Base-by-base conservation (phyloP, 2,113 vertebrate species). In the Chaenocephalus aceratus region DNA sequence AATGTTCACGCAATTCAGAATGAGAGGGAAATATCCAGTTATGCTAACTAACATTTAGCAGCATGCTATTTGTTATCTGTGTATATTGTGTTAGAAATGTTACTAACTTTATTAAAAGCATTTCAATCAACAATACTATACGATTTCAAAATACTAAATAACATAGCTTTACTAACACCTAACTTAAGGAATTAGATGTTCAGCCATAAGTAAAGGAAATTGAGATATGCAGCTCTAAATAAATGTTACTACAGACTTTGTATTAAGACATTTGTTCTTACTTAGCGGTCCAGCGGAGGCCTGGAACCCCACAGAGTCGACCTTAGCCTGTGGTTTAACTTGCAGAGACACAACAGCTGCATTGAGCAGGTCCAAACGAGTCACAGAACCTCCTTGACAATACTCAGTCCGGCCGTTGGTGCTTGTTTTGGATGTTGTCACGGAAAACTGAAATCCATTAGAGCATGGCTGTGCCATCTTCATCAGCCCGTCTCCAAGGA, bases 311-410 rank as follows among this genome's bases (percentile, higher is more conserved):
- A 94, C 87, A 26, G 89, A 1, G 1, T 56, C 70, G 61, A 95
- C 77, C 10, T 21, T 0, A 0, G 88, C 81, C 59, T 95, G 75
- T 89, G 96, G 95, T 0, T 94, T 85, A 6, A 96, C 87, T 10
- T 86, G 72, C 34, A 98, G 85, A 54, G 93, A 89, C 91, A 98
- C 58, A 0, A 89, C 23, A 6, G 91, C 92, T 9, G 90, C 86
- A 79, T 93, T 94, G 36, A 92, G 85, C 75, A 96, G 83, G 80
- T 97, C 95, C 49, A 98, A 64, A 0, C 86, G 93, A 10, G 95
- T 95, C 62, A 96, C 84, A 0, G 96, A 94, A 49, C 97, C 97
- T 0, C 92, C 96, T 77, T 49, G 88, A 74, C 97, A 99, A 91
- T 96, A 97, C 46, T 89, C 95, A 1, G 95, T 95, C 45, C 4